These are phyloP conservation scores for Apoda limacodes DNA, from an alignment of 2,888 invertebrate genomes.

Conservation along the genomic window DNA sequence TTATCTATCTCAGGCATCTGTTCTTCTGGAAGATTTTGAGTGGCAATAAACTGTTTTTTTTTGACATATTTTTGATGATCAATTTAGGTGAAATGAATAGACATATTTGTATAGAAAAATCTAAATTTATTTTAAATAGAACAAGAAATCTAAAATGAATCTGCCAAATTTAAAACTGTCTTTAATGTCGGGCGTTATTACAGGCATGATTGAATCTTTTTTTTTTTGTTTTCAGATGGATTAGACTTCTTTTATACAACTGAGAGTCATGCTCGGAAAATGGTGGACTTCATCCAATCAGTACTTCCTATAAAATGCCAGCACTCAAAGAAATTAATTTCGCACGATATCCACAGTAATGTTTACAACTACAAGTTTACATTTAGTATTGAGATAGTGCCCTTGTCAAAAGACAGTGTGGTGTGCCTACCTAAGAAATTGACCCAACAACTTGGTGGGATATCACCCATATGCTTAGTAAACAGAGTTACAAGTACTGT, in stretches of 20 bases:
- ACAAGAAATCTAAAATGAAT: no score
- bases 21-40: no score
- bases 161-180: no score
- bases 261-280: constrained; percentile 91
- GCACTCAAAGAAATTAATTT: constrained; percentile 94
- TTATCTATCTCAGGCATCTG: no score
- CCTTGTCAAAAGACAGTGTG: constrained; percentile 93
- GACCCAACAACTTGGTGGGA: constrained; percentile 87
- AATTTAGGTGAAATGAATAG: no score
- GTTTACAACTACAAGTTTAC: constrained; percentile 97
- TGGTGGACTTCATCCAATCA: constrained; percentile 92
- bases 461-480: constrained; percentile 89
- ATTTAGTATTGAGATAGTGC: constrained; percentile 94
- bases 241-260: constrained; percentile 94
- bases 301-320: constrained; percentile 90
- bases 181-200: no score
- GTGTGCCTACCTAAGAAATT: constrained; percentile 90
- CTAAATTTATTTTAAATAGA: no score
- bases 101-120: no score
- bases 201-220: constrained; percentile 1
- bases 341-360: constrained; percentile 98
- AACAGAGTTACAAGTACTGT: constrained; percentile 89
- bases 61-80: no score
- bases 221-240: constrained; percentile 75
- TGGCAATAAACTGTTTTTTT: no score